A percentile compares a stretch with the other conserved stretches of the same genome.
phyloP scores from a whole-genome alignment of 2,888 invertebrate genomes.

The Drosophila falleni region DNA sequence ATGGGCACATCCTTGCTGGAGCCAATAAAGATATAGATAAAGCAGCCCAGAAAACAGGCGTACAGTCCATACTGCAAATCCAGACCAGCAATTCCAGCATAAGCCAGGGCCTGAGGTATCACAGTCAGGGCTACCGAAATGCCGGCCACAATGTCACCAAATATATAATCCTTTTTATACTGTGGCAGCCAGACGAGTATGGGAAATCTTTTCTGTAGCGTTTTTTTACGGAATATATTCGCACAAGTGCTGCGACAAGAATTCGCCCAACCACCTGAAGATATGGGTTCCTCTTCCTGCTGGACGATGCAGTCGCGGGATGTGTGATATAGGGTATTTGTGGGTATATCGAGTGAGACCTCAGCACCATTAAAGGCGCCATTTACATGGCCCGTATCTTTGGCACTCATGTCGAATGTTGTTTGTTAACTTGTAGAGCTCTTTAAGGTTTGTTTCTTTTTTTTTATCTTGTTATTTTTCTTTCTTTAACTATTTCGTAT shows the following conservation, averaged over 20 bases:
- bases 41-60: conserved; percentile 95
- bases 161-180: conserved; percentile 90
- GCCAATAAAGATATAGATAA: conserved; percentile 95
- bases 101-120: conserved; percentile 93
- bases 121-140: conserved; percentile 91
- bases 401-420: conserved; percentile 54
- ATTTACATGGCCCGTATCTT: conserved; percentile 70
- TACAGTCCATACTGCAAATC: conserved; percentile 95
- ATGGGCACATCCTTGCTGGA: conserved; percentile 97
- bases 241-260: conserved; percentile 79
- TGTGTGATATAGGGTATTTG: conserved; percentile 82
- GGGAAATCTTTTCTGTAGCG: conserved; percentile 91
- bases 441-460: conserved; percentile 16
- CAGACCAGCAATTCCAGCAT: conserved; percentile 92
- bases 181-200: conserved; percentile 92
- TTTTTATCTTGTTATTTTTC: not conserved
- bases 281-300: conserved; percentile 83
- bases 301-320: conserved; percentile 86
- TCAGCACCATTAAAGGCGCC: conserved; percentile 75
- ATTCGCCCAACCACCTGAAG: conserved; percentile 58
- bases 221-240: conserved; percentile 89
- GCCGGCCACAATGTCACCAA: conserved; percentile 96
- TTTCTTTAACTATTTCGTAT: conserved; percentile 24
- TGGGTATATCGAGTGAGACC: conserved; percentile 83
- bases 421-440: conserved; percentile 13